Evolutionary conservation across 2,888 invertebrate genomes (phyloP).

Genomic region (Lasioglossum figueresi): DNA sequence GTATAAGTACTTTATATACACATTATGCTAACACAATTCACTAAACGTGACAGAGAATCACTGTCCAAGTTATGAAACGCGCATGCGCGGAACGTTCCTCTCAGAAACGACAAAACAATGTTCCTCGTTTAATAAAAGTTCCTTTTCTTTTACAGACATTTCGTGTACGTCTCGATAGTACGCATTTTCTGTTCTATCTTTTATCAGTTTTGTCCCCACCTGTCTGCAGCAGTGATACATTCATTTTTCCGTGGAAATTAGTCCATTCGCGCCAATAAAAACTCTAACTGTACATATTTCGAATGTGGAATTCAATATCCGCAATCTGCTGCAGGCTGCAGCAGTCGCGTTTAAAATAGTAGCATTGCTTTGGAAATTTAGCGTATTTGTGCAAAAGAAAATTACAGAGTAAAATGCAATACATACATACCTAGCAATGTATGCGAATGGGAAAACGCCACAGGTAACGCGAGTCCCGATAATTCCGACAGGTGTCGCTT

Average conservation of each 20-base stretch:
- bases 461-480: background rate
- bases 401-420: background rate
- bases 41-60: constrained; percentile 4
- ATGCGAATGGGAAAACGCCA: background rate
- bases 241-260: background rate
- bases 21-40: background rate
- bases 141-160: background rate
- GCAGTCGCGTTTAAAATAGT: background rate
- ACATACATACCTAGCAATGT: background rate
- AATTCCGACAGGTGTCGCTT: constrained; percentile 1
- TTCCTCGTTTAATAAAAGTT: background rate
- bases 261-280: background rate
- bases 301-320: background rate
- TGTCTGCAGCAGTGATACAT: background rate
- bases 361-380: background rate
- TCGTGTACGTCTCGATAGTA: background rate
- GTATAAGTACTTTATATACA: too few species aligned
- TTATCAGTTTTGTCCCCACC: background rate
- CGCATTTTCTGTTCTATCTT: background rate
- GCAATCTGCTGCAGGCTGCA: background rate
- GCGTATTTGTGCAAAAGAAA: background rate
- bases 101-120: background rate
- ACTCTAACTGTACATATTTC: background rate
- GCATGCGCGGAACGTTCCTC: background rate
- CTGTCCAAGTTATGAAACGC: background rate